These are phyloP conservation scores for Steinernema scapterisci DNA, from an alignment of 2,888 invertebrate genomes.

Conservation along the genomic window DNA sequence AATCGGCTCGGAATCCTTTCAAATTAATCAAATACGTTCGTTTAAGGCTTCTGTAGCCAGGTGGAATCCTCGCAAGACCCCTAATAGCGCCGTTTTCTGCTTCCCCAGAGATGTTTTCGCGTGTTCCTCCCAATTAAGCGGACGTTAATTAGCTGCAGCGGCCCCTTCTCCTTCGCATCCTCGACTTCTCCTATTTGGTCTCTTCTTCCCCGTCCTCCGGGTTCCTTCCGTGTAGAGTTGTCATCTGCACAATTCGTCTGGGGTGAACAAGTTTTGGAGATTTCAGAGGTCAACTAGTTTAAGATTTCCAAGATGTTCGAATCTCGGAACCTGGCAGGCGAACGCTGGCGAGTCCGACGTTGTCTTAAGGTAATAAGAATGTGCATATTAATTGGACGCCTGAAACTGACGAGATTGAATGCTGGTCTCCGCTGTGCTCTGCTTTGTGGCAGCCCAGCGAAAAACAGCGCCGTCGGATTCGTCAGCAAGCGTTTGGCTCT, in stretches of 20 bases:
- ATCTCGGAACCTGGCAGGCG: no score
- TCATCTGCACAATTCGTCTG: not conserved
- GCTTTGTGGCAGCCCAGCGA: no score
- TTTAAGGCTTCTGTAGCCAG: not conserved
- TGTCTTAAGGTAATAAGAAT: no score
- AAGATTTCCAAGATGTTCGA: no score
- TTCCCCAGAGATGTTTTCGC: constrained; percentile 28
- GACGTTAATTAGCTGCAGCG: constrained; percentile 13
- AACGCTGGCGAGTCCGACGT: no score
- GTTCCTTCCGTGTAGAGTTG: not conserved
- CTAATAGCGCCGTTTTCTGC: not conserved
- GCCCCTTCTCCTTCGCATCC: not conserved
- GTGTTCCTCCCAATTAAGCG: constrained; percentile 8
- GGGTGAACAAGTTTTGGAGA: no score
- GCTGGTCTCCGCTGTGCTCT: no score
- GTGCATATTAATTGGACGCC: no score
- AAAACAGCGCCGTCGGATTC: no score
- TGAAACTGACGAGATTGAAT: no score
- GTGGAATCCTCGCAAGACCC: not conserved
- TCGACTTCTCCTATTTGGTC: not conserved
- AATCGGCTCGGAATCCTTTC: not conserved
- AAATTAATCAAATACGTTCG: not conserved
- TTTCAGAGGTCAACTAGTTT: no score
- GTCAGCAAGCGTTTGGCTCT: no score
- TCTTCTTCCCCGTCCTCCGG: not conserved